Conservation (phyloP, 2,888 invertebrate species). For the Dichetophora obliterata region DNA sequence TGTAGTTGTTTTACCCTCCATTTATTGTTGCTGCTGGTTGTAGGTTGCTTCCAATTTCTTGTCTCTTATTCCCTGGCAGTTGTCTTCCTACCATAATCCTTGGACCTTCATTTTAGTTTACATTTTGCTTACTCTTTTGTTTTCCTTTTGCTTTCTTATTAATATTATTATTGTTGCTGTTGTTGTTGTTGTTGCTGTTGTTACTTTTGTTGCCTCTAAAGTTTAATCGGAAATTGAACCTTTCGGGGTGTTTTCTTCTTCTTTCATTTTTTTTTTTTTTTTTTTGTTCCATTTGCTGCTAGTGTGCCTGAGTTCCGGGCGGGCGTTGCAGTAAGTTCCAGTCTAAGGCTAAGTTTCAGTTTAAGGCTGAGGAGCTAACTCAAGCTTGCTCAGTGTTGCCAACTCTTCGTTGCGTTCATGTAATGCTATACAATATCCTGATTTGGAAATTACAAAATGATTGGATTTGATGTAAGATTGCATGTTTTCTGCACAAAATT, state of each 20-base stretch:
- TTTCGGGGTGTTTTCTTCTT: slow-evolving; percentile 49
- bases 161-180: slow-evolving; percentile 30
- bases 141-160: not conserved
- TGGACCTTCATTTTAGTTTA: slow-evolving; percentile 1
- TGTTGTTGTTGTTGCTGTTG: slow-evolving; percentile 52
- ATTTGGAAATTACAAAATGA: slow-evolving; percentile 41
- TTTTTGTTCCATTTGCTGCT: not conserved
- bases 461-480: slow-evolving; percentile 42
- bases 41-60: not conserved
- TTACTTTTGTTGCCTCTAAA: slow-evolving; percentile 47
- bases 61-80: not conserved
- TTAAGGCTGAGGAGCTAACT: not conserved
- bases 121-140: not conserved
- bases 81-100: not conserved
- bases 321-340: not conserved
- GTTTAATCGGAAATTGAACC: slow-evolving; percentile 64
- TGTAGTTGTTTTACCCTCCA: not conserved
- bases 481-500: slow-evolving; percentile 34
- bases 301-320: not conserved
- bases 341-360: not conserved
- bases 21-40: slow-evolving; percentile 16
- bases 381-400: slow-evolving; percentile 15
- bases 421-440: slow-evolving; percentile 29
- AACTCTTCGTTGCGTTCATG: not conserved
- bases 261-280: slow-evolving; percentile 40